These are phyloP conservation scores for Marmota monax DNA, from an alignment of 2,113 vertebrate species.

Conservation along the genomic window DNA sequence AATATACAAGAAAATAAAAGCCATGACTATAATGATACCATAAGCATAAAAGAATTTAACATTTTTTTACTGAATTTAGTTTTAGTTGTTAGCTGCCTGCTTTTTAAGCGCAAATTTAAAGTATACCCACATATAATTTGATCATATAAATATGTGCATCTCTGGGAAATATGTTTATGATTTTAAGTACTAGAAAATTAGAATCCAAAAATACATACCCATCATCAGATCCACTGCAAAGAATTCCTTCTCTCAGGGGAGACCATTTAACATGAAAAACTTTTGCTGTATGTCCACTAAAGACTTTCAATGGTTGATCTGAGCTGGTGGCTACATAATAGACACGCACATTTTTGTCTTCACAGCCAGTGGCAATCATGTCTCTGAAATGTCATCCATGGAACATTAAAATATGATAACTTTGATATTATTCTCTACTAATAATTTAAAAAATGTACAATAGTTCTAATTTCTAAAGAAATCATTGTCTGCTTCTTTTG, in stretches of 20 bases:
- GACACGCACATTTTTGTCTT: constrained; percentile 98
- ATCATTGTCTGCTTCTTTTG: neutral
- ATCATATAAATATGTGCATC: neutral
- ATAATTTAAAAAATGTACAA: neutral
- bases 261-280: constrained; percentile 99
- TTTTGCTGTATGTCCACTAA: constrained; percentile 96
- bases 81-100: neutral
- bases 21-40: neutral
- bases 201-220: constrained; percentile 87
- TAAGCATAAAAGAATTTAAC: neutral
- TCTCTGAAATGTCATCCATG: constrained; percentile 88
- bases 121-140: neutral
- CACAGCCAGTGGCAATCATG: constrained; percentile 99
- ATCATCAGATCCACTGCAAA: constrained; percentile 98
- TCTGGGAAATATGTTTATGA: neutral
- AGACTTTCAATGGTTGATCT: constrained; percentile 97
- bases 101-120: neutral
- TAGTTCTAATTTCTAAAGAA: neutral
- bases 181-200: neutral
- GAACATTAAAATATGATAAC: neutral
- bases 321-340: constrained; percentile 98
- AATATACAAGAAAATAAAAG: constrained; percentile 7
- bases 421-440: neutral
- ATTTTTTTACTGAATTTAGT: neutral
- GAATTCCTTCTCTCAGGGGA: constrained; percentile 97